Evolutionary conservation across 1,140 invertebrate genomes (phyloP), one percentile per base, ranked within the genome.

Genomic region (Drosophila sp.): DNA sequence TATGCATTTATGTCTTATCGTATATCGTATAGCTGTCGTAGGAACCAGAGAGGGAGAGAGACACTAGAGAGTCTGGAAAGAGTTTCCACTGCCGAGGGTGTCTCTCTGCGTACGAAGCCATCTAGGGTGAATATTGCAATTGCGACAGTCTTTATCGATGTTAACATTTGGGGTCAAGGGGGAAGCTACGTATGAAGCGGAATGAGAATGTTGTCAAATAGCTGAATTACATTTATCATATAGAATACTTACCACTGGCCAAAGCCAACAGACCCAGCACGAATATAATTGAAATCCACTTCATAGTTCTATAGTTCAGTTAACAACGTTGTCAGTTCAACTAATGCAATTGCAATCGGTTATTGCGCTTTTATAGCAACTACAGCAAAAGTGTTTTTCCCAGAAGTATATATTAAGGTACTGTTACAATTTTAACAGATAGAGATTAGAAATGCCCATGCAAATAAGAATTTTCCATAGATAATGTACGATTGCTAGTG

Each of bases 81-180:
- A n/a, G n/a, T n/a, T n/a, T n/a, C n/a, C n/a, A n/a, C n/a, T n/a
- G n/a, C n/a, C n/a, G n/a, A n/a, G n/a, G n/a, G n/a, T n/a, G n/a
- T n/a, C n/a, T n/a, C n/a, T n/a, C n/a, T n/a, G n/a, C n/a, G n/a
- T n/a, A n/a, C n/a, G n/a, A n/a, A n/a, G n/a, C n/a, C n/a, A n/a
- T n/a, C n/a, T n/a, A n/a, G n/a, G n/a, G n/a, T n/a, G 67, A 0
- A 86, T 75, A 38, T 86, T 86, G 29, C 82, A 86, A 3, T 27
- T 13, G 2, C 16, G 6, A 13, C 82, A 86, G 11, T 87, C 66
- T 8, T 78, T 78, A 14, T 87, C 79, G 13, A 87, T 89, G 13
- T 82, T 21, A 13, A 82, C 78, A 40, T 87, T 54, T 3, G 83
- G 75, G 21, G 4, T 7, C n/a, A 78, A 7, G 0, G 83, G 81